These are phyloP conservation scores for western clawed frog (Xenopus tropicalis) DNA, from an alignment of 2,113 vertebrate species.

Conservation along the genomic window DNA sequence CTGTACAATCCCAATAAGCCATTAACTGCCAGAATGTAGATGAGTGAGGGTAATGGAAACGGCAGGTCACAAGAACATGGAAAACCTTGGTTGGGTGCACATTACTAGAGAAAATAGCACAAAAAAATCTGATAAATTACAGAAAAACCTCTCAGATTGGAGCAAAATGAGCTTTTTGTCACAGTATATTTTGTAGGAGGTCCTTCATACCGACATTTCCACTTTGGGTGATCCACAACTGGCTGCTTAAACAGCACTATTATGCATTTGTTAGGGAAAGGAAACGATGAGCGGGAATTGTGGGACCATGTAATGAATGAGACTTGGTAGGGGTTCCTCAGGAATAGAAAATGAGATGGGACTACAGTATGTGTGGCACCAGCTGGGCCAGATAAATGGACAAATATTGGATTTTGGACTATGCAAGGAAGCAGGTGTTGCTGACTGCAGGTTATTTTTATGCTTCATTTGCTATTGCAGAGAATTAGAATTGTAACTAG, in stretches of 20 bases:
- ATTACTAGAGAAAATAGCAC: no score
- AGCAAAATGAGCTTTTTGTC: no score
- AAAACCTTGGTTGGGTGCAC: no score
- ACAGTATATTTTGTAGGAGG: constrained; percentile 1
- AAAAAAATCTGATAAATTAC: no score
- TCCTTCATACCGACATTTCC: not conserved
- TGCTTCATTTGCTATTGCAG: constrained; percentile 62
- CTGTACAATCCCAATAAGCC: no score
- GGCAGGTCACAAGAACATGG: no score
- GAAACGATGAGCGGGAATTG: constrained; percentile 40
- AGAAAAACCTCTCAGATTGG: no score
- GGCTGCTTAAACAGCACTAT: constrained; percentile 50
- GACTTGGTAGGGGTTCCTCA: constrained; percentile 44
- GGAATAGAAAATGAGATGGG: constrained; percentile 47
- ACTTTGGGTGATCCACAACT: constrained; percentile 37
- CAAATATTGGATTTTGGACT: constrained; percentile 65
- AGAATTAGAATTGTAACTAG: constrained; percentile 61
- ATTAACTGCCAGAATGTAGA: no score
- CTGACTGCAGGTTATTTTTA: constrained; percentile 63
- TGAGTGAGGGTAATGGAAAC: no score
- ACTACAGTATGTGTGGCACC: constrained; percentile 56
- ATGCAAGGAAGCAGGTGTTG: constrained; percentile 64
- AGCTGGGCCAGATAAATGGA: constrained; percentile 60
- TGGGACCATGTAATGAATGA: constrained; percentile 51
- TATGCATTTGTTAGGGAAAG: constrained; percentile 45